Evolutionary conservation across 2,113 vertebrate species (phyloP).

Genomic region (Oostethus manadensis): DNA sequence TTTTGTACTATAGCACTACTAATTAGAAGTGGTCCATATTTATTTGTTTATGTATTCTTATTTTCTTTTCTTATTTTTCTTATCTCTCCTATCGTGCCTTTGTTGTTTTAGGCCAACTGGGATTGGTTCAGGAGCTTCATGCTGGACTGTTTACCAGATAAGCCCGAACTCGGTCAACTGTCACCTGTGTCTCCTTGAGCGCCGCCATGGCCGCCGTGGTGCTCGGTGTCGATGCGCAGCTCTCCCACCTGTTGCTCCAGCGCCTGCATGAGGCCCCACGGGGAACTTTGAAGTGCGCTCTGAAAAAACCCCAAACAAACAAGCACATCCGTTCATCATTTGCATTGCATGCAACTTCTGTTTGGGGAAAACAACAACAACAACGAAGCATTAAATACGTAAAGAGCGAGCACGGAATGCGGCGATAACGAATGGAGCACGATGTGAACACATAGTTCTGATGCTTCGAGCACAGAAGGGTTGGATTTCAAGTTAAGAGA

Average conservation of each 20-base stretch:
- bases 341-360: not conserved
- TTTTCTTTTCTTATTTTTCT: too few relatives aligned
- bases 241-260: constrained; percentile 72
- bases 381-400: constrained; percentile 10
- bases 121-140: not conserved
- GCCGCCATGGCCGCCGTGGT: constrained; percentile 41
- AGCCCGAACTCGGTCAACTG: constrained; percentile 62
- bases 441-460: not conserved
- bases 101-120: not conserved
- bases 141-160: not conserved
- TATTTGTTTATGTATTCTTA: too few relatives aligned
- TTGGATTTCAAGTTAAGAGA: too few relatives aligned
- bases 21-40: too few relatives aligned
- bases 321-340: constrained; percentile 13
- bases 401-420: constrained; percentile 13
- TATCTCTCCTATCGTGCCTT: too few relatives aligned
- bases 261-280: constrained; percentile 63
- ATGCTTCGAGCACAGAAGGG: too few relatives aligned
- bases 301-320: constrained; percentile 28
- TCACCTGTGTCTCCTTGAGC: constrained; percentile 51
- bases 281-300: constrained; percentile 68
- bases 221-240: constrained; percentile 53
- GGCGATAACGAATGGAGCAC: constrained; percentile 8
- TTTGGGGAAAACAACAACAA: not conserved
- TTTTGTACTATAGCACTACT: too few relatives aligned